Evolutionary conservation across 2,888 invertebrate genomes (phyloP), one percentile per base, ranked within the genome.

Genomic region (Magallana nippona): DNA sequence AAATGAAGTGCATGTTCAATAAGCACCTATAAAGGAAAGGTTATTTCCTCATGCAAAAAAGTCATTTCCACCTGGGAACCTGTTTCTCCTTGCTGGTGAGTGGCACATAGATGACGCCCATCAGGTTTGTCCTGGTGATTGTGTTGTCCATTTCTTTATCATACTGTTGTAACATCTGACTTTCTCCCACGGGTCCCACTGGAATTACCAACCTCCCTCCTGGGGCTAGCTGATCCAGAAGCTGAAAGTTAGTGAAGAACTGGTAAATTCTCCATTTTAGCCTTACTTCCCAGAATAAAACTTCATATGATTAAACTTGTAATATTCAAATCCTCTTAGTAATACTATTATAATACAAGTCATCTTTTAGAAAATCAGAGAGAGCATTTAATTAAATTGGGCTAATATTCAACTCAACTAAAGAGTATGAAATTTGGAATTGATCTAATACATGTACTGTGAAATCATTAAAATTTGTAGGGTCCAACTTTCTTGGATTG

Each of bases 81-180:
- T 97, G 97, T 85, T 95, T 95, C 27, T 96, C 95, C 93, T 96
- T 96, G 94, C 98, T 98, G 0, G 99, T 99, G 78, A 99, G 95
- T 0, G 99, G 99, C 58, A 99, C 99, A 94, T 98, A 99, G 90
- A 98, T 97, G 15, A 99, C 99, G 71, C 98, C 97, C 97, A 99
- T 98, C 13, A 99, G 95, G 71, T 96, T 96, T 89, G 96, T 96
- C 86, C 96, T 95, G 32, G 95, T 95, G 5, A 98, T 96, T 57
- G 96, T 88, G 10, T 99, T 99, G 93, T 97, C 96, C 1, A 95
- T 93, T 58, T 96, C 95, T 94, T 99, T 99, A 94, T 99, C 99
- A 84, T 99, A 96, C 96, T 98, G 95, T 93, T 97, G 96, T 90
- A 99, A 95, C 92, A 97, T 96, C 94, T 99, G 99, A 92, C 97